Conservation (phyloP, 2,888 invertebrate species). For the Mesochorus sp. region DNA sequence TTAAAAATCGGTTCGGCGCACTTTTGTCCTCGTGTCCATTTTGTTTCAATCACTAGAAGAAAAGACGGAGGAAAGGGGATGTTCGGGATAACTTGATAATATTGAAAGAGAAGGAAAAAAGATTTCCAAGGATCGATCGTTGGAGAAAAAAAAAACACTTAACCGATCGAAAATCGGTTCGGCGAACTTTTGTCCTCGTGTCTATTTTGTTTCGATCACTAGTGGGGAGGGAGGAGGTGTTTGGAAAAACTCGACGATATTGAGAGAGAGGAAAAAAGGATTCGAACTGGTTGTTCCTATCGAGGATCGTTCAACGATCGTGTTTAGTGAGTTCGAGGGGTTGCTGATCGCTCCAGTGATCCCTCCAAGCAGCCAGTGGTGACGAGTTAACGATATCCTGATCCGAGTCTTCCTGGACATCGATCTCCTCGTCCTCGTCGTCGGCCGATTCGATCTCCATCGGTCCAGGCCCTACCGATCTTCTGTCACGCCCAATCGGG, state of each 20-base stretch:
- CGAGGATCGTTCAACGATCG: constrained; percentile 84
- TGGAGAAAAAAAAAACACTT: background rate
- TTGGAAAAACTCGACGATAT: too few relatives aligned
- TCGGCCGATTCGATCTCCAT: constrained; percentile 68
- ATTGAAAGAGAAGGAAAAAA: too few relatives aligned
- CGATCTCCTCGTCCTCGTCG: constrained; percentile 89
- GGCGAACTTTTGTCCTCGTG: too few relatives aligned
- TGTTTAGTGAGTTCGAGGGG: constrained; percentile 89
- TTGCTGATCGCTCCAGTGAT: constrained; percentile 83
- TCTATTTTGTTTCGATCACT: too few relatives aligned
- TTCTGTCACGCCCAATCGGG: constrained; percentile 48
- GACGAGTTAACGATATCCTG: constrained; percentile 84
- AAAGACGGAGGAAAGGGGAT: too few relatives aligned
- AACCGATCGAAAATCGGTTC: background rate
- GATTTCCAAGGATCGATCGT: too few relatives aligned
- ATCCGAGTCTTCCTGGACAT: constrained; percentile 92
- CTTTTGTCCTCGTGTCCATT: too few relatives aligned
- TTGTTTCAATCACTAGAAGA: too few relatives aligned
- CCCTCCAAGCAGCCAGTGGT: constrained; percentile 77
- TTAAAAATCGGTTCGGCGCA: too few relatives aligned
- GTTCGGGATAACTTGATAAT: too few relatives aligned
- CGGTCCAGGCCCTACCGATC: constrained; percentile 59
- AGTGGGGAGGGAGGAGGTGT: too few relatives aligned
- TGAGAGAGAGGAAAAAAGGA: background rate
- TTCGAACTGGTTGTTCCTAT: background rate